phyloP scores from a whole-genome alignment of 1,140 invertebrate species.

The Ceratitis capitata region DNA sequence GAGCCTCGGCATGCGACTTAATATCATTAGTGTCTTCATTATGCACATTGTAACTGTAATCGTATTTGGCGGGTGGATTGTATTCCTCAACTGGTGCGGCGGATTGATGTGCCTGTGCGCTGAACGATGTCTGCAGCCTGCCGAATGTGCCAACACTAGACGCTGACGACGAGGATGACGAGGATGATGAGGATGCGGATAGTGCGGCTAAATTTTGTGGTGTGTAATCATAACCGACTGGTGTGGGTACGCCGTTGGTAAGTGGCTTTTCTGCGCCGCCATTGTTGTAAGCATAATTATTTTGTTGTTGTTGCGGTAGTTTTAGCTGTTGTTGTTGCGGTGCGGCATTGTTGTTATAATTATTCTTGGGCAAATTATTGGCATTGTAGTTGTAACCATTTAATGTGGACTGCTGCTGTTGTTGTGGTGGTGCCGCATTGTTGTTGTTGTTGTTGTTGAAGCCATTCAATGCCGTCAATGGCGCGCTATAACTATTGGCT shows the following conservation, averaged over 20 bases:
- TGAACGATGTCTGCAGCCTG: not conserved
- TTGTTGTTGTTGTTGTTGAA: not conserved
- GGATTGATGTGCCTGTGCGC: not conserved
- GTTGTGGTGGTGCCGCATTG: not conserved
- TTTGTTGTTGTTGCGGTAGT: not conserved
- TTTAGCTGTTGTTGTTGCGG: not conserved
- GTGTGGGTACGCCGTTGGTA: not conserved
- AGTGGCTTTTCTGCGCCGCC: not conserved
- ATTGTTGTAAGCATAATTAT: not conserved
- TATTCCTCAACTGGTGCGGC: conserved; percentile 42
- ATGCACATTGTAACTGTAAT: conserved; percentile 75
- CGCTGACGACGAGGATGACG: not conserved
- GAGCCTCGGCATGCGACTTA: conserved; percentile 63
- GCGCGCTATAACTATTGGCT: not conserved
- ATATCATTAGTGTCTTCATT: conserved; percentile 68
- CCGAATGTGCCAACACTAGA: not conserved
- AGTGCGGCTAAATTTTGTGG: not conserved
- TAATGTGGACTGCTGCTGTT: not conserved
- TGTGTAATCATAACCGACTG: not conserved
- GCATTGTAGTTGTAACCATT: not conserved
- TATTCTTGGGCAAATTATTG: not conserved
- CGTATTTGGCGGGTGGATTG: conserved; percentile 74
- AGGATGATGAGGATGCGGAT: not conserved
- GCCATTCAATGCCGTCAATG: not conserved
- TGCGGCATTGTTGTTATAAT: not conserved